Evolutionary conservation across 2,113 vertebrate species (phyloP).

Genomic region (zebrafish (Danio rerio)): GRCz12tu NC_133200.1:19617001-19617500

Average conservation of each 20-base stretch:
- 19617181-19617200: conserved; percentile 36
- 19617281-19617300: conserved; percentile 40
- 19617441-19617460: too few relatives aligned
- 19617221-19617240: conserved; percentile 37
- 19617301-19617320: neutral
- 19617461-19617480: too few relatives aligned
- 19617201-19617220: conserved; percentile 37
- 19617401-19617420: too few relatives aligned
- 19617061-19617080: conserved; percentile 47
- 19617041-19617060: conserved; percentile 55
- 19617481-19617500: too few relatives aligned
- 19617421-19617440: too few relatives aligned
- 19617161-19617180: conserved; percentile 47
- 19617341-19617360: neutral
- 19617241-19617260: conserved; percentile 9
- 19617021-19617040: conserved; percentile 57
- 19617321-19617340: neutral
- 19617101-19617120: conserved; percentile 46
- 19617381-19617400: too few relatives aligned
- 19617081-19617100: conserved; percentile 52
- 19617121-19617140: conserved; percentile 51
- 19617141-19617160: conserved; percentile 42
- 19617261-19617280: conserved; percentile 38
- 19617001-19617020: conserved; percentile 65
- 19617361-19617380: too few relatives aligned